Evolutionary conservation across 2,888 invertebrate genomes (phyloP).

Genomic region (Nymphalis c-album): DNA sequence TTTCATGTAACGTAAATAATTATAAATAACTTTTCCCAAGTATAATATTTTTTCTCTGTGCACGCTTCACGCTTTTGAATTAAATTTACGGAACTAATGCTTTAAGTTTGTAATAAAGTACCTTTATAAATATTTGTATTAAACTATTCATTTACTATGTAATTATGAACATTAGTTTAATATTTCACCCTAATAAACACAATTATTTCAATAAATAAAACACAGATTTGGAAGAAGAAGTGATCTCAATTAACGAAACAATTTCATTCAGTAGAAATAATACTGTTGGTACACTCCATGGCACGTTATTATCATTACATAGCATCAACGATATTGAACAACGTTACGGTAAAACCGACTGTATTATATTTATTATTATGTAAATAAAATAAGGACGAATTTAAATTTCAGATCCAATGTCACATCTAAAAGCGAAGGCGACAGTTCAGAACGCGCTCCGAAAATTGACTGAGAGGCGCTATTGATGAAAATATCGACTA

Average conservation of each 20-base stretch:
- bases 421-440: slow-evolving; percentile 80
- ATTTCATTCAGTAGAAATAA: slow-evolving; percentile 37
- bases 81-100: slow-evolving; percentile 77
- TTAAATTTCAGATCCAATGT: slow-evolving; percentile 75
- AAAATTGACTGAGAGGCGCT: slow-evolving; percentile 79
- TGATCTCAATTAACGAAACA: slow-evolving; percentile 34
- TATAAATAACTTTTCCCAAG: slow-evolving; percentile 71
- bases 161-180: slow-evolving; percentile 28
- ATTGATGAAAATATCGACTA: slow-evolving; percentile 52
- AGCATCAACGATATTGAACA: slow-evolving; percentile 28
- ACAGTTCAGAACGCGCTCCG: slow-evolving; percentile 80
- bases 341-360: not conserved
- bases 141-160: slow-evolving; percentile 19
- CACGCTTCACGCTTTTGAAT: slow-evolving; percentile 79
- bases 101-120: slow-evolving; percentile 59
- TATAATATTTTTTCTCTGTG: slow-evolving; percentile 69
- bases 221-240: slow-evolving; percentile 14
- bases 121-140: slow-evolving; percentile 48
- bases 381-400: slow-evolving; percentile 26
- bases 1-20: slow-evolving; percentile 67
- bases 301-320: slow-evolving; percentile 32
- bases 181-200: slow-evolving; percentile 30
- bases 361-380: not conserved
- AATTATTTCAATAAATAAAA: slow-evolving; percentile 28
- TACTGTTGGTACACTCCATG: slow-evolving; percentile 31